Conservation (phyloP, 2,113 vertebrate species). For the Okapia johnstoni region DNA sequence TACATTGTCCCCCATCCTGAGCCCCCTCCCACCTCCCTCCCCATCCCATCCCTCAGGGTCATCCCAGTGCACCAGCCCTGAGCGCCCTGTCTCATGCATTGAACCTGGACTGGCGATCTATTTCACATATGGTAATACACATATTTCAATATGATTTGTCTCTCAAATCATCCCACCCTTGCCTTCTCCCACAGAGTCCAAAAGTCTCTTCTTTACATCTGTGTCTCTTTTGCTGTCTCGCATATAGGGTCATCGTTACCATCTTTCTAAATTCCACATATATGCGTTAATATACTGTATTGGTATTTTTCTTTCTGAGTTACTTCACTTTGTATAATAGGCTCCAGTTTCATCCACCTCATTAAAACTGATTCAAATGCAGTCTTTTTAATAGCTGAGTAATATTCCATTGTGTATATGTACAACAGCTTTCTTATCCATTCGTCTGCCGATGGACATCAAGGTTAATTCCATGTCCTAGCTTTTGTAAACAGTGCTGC, state of each 20-base stretch:
- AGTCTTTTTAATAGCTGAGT: not conserved
- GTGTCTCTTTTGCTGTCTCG: not conserved
- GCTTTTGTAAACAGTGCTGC: too few relatives aligned
- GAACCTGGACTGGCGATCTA: not conserved
- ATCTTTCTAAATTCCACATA: not conserved
- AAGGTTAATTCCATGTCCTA: too few relatives aligned
- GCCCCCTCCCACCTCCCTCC: not conserved
- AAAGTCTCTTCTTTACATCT: not conserved
- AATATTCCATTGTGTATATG: too few relatives aligned
- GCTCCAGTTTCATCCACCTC: not conserved
- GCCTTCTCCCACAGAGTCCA: not conserved
- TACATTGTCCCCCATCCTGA: not conserved
- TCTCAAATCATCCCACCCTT: not conserved
- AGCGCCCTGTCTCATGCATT: not conserved
- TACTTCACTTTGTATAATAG: not conserved
- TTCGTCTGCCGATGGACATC: accelerated
- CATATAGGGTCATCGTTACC: not conserved
- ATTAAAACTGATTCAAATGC: not conserved
- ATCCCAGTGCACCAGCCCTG: not conserved
- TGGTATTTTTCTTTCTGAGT: not conserved
- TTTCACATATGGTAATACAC: not conserved
- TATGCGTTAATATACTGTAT: not conserved
- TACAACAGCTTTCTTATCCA: too few relatives aligned
- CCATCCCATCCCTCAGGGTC: not conserved
- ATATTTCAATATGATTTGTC: not conserved